Evolutionary conservation across 2,797 vertebrate genomes (phyloP).

Genomic region (Nyctibius grandis): DNA sequence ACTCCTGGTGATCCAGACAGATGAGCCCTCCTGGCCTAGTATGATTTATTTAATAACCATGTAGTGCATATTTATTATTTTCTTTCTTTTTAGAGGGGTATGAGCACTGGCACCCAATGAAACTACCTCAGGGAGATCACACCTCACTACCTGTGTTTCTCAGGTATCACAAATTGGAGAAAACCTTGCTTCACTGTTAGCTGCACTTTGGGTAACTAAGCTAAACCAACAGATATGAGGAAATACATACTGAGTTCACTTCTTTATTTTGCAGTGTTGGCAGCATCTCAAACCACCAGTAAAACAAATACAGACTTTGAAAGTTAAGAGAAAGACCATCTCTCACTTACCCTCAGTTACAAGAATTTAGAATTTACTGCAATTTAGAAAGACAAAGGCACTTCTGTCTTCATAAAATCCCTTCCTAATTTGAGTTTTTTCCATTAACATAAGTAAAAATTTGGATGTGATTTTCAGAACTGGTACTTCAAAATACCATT

Average conservation of each 20-base stretch:
- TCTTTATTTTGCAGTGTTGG: not conserved
- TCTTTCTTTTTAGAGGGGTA: not conserved
- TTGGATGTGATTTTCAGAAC: not conserved
- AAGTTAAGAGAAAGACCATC: not conserved
- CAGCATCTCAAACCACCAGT: not conserved
- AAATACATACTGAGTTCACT: not conserved
- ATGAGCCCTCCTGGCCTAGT: not conserved
- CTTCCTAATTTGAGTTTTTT: not conserved
- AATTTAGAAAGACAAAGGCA: not conserved
- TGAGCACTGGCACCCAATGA: not conserved
- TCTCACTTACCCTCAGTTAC: not conserved
- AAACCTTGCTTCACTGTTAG: not conserved
- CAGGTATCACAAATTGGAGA: not conserved
- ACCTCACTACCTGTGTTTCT: not conserved
- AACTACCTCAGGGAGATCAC: not conserved
- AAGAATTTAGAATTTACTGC: too few relatives aligned
- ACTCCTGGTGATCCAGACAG: not conserved
- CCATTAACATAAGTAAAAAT: not conserved
- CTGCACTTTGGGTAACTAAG: not conserved
- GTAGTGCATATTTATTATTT: not conserved
- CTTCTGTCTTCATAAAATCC: not conserved
- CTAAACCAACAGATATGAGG: not conserved
- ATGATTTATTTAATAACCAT: not conserved
- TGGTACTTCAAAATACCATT: not conserved
- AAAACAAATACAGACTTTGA: not conserved